Evolutionary conservation across 37 sponge, comb jelly and placozoan genomes (phyloP).

Genomic region (Petrosia ficiformis): DNA sequence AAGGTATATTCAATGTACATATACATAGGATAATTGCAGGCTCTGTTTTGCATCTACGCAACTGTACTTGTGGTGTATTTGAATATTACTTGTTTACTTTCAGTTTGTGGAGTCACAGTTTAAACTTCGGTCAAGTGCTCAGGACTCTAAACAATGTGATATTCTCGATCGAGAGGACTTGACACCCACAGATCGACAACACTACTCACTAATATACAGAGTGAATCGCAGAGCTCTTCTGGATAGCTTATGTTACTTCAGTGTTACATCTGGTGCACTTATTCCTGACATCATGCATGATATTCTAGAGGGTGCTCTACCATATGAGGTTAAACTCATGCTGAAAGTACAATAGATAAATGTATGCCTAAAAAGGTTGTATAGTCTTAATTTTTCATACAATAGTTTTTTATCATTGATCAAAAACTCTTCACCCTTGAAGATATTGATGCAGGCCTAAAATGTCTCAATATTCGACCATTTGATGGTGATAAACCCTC

Average conservation of each 20-base stretch:
- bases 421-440: constrained; percentile 4
- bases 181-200: background rate
- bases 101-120: constrained; percentile 32
- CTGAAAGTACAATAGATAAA: constrained; percentile 8
- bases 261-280: constrained; percentile 19
- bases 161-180: background rate
- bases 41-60: too few species aligned
- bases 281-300: constrained; percentile 48
- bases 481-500: constrained; percentile 26
- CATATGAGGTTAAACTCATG: constrained; percentile 27
- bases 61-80: too few species aligned
- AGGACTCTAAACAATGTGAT: constrained; percentile 25
- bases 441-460: background rate
- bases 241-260: constrained; percentile 2
- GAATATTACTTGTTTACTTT: too few species aligned
- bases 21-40: too few species aligned
- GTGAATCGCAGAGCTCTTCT: constrained; percentile 9
- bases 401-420: constrained; percentile 1
- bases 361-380: too few species aligned
- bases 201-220: background rate
- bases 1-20: too few species aligned
- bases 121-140: background rate
- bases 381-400: constrained; percentile 24
- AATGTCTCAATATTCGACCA: constrained; percentile 2
- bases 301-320: constrained; percentile 33